Evolutionary conservation across 2,797 vertebrate species (phyloP).

Genomic region (Syncerus caffer): DNA sequence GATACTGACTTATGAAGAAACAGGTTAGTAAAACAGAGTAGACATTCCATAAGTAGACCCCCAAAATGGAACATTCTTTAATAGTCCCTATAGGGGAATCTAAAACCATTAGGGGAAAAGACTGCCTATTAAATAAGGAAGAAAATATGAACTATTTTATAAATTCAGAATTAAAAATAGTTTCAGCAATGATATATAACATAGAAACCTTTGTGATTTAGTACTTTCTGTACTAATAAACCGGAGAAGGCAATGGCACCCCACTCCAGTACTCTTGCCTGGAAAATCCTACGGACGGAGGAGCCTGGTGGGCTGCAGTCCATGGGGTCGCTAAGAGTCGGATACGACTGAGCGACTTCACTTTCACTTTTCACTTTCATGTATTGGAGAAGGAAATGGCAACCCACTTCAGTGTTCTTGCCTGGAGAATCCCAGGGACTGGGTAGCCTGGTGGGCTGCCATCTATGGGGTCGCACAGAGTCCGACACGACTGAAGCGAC

Average conservation of each 20-base stretch:
- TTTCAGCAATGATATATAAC: not conserved
- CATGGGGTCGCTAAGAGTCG: too few species aligned
- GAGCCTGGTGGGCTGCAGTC: too few species aligned
- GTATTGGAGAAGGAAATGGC: too few species aligned
- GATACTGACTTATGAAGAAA: not conserved
- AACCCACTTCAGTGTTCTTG: too few species aligned
- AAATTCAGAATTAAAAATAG: not conserved
- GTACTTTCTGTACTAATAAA: not conserved
- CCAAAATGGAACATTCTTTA: not conserved
- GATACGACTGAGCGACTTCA: too few species aligned
- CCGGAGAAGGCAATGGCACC: not conserved
- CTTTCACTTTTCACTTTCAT: too few species aligned
- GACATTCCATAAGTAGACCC: not conserved
- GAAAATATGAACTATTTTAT: not conserved
- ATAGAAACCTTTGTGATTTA: not conserved
- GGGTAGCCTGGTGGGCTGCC: too few species aligned
- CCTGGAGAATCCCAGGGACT: too few species aligned
- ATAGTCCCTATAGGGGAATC: not conserved
- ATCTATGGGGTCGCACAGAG: too few species aligned
- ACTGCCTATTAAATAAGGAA: not conserved
- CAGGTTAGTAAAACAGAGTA: not conserved
- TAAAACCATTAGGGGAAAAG: not conserved
- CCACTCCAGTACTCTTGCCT: too few species aligned
- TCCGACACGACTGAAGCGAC: too few species aligned
- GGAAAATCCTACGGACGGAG: too few species aligned